Conservation (phyloP, 2,888 invertebrate genomes). For the Mechanitis messenoides region DNA sequence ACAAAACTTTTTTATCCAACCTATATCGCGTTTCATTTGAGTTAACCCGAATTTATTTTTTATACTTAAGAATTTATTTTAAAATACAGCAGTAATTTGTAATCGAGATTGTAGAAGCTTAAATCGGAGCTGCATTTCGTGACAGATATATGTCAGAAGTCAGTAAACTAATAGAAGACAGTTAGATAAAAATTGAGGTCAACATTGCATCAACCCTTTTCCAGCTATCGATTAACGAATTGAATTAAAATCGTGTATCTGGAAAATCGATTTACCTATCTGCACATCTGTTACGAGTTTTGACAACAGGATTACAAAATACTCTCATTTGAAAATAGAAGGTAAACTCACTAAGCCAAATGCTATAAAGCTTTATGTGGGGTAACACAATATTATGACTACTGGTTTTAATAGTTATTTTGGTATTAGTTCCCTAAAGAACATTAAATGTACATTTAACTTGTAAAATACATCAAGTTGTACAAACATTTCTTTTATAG, state of each 20-base stretch:
- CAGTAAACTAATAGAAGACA: slow-evolving; percentile 5
- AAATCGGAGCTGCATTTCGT: not conserved
- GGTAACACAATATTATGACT: slow-evolving; percentile 6
- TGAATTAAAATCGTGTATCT: not conserved
- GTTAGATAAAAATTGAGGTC: slow-evolving; percentile 2
- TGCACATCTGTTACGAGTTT: not conserved
- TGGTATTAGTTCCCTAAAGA: no score
- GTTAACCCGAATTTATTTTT: not conserved
- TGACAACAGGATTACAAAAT: slow-evolving; percentile 4
- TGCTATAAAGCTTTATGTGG: slow-evolving; percentile 3
- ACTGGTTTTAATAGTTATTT: not conserved
- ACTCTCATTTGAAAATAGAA: not conserved
- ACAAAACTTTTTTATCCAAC: not conserved
- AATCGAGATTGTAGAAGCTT: not conserved
- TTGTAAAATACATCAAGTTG: no score
- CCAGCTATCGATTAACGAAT: slow-evolving; percentile 6
- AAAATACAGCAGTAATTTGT: not conserved
- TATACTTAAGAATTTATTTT: not conserved
- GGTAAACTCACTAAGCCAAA: not conserved
- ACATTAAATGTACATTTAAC: no score
- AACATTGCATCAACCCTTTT: slow-evolving; percentile 1
- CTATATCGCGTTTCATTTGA: no score
- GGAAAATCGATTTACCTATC: not conserved
- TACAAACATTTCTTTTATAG: no score
- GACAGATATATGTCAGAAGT: not conserved